A percentile compares a stretch with the other conserved stretches of the same genome.
Evolutionary conservation across 2,797 vertebrate species (phyloP).

Genomic region (Nothura maculosa): DNA sequence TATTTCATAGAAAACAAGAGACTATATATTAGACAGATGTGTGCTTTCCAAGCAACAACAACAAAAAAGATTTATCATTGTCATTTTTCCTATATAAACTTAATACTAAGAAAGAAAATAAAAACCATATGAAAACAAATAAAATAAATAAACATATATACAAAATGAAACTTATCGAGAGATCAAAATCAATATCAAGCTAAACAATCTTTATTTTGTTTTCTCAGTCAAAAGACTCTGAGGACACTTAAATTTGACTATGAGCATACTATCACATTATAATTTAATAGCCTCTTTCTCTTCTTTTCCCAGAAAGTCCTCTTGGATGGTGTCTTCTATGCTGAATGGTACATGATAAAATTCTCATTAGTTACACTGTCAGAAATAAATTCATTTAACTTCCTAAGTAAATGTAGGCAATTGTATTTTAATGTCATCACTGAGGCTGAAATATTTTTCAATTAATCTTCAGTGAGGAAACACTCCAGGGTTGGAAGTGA

Average conservation of each 20-base stretch:
- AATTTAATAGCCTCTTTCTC: slow-evolving; percentile 12
- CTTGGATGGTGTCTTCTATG: not conserved
- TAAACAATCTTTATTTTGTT: not conserved
- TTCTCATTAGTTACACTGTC: slow-evolving; percentile 16
- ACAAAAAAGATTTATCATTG: not conserved
- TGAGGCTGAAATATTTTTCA: not conserved
- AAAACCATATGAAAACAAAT: not conserved
- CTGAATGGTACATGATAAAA: slow-evolving; percentile 39
- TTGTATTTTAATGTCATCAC: not conserved
- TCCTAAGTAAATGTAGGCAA: not conserved
- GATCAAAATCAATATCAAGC: not conserved
- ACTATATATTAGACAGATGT: not conserved
- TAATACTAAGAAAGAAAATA: not conserved
- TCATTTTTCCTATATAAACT: not conserved
- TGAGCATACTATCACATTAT: not conserved
- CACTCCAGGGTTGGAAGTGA: not conserved
- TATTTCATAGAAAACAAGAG: not conserved
- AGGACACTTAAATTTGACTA: not conserved
- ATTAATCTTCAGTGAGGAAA: slow-evolving; percentile 11
- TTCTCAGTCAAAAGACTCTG: not conserved
- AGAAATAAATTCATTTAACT: slow-evolving; percentile 34
- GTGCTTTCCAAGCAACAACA: not conserved
- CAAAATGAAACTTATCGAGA: not conserved
- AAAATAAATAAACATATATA: not conserved
- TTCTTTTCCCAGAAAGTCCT: slow-evolving; percentile 13